Conservation (phyloP, 1,140 invertebrate species). For the Bombus affinis region DNA sequence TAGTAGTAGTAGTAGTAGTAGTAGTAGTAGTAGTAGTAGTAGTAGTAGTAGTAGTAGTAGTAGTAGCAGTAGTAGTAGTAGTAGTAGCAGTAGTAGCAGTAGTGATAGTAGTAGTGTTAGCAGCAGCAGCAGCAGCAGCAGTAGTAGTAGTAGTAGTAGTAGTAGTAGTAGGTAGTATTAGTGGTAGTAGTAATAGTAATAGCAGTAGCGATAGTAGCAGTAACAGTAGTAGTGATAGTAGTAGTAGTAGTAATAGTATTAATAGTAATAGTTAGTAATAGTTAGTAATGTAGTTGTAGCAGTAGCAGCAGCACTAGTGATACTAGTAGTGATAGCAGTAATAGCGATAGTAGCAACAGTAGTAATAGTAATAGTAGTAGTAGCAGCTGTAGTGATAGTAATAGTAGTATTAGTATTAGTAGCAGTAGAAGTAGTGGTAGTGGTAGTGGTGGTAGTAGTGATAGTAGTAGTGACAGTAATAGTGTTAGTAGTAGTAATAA, state of each 20-base stretch:
- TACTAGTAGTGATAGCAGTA: accelerated
- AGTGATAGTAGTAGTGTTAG: accelerated
- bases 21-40: accelerated
- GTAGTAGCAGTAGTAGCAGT: not conserved
- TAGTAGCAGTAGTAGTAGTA: conserved; percentile 41
- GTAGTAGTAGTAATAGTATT: accelerated
- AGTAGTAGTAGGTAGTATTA: conserved; percentile 59
- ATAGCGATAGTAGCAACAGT: accelerated
- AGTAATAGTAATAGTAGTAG: not conserved
- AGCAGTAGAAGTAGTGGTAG: not conserved
- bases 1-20: conserved; percentile 11
- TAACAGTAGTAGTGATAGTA: accelerated
- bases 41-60: conserved; percentile 24
- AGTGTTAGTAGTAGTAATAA: not conserved
- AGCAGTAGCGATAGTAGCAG: not conserved
- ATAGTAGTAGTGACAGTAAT: conserved; percentile 42
- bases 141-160: conserved; percentile 55
- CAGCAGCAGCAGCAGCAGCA: not conserved
- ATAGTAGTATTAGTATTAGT: accelerated
- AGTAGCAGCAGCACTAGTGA: not conserved
- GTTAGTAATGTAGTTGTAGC: conserved; percentile 47
- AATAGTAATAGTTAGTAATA: conserved; percentile 1
- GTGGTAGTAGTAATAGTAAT: conserved; percentile 35
- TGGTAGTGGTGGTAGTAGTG: conserved; percentile 57
- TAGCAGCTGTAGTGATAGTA: accelerated